phyloP scores from a whole-genome alignment of 2,797 vertebrate genomes.

The Smutsia gigantea region DNA sequence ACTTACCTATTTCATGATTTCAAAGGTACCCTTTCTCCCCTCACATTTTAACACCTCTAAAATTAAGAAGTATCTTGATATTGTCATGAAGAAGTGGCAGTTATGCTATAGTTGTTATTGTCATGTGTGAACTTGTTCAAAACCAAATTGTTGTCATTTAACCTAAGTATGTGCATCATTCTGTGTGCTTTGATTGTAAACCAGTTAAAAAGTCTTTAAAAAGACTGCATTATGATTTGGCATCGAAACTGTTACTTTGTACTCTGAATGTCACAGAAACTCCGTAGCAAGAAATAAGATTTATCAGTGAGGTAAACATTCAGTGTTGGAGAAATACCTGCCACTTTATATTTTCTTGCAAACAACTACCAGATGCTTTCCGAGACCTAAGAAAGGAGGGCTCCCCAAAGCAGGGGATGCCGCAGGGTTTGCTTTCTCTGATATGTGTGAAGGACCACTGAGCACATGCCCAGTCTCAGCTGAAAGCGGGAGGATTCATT shows the following conservation, averaged over 20 bases:
- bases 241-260: not conserved
- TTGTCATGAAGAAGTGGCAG: not conserved
- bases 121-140: not conserved
- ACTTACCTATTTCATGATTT: not conserved
- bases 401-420: no score
- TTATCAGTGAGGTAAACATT: not conserved
- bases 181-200: not conserved
- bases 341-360: not conserved
- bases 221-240: not conserved
- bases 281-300: not conserved
- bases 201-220: not conserved
- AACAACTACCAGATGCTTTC: not conserved
- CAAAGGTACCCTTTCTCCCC: not conserved
- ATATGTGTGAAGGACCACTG: not conserved
- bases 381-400: not conserved
- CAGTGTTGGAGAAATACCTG: not conserved
- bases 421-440: not conserved
- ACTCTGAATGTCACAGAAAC: not conserved
- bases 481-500: not conserved
- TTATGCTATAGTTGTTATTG: not conserved
- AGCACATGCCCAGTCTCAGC: not conserved
- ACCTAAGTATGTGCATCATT: not conserved
- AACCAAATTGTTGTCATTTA: not conserved
- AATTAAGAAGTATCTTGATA: not conserved
- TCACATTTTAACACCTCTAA: not conserved